Base-by-base conservation (phyloP, 2,888 invertebrate genomes). In the Ceriagrion tenellum region DNA sequence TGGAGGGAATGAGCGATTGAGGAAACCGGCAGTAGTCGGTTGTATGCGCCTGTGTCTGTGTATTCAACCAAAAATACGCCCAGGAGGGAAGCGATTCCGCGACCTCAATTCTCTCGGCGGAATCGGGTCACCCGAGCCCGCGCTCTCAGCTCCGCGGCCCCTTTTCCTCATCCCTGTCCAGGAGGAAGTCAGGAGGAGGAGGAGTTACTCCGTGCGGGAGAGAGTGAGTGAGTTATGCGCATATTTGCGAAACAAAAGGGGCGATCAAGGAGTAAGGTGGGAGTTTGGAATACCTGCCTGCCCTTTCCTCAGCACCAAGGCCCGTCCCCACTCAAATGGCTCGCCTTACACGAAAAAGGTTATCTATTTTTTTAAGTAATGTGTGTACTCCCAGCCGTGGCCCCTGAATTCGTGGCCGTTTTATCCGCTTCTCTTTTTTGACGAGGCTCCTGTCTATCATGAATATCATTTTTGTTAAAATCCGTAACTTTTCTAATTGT, bases 41-140 rank as follows among this genome's bases (percentile, higher is more conserved):
- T 69, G 26, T 69, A 26, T n/a, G 69, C 26, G 23, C 26, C 10
- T 59, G 59, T 59, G 59, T 12, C 16, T 81, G 16, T 35, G 69
- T 30, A 20, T 30, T n/a, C 59, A n/a, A 55, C 93, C 93, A 93
- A 93, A 74, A 93, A 93, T 63, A 93, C 74, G 40, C 47, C 26
- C 47, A 55, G 23, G 23, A 26, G n/a, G 88, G n/a, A 35, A 30
- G 81, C 81, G 16, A 81, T 81, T 81, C 20, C 40, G 93, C 74
- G 93, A 93, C 93, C 93, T 69, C 93, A 74, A 69, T 93, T 69
- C 69, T n/a, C 93, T 47, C 26, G 12, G 47, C 69, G 69, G 47
- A 93, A 93, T 93, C 47, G 26, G 93, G 93, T 93, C 93, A 93
- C 35, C 93, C 69, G 23, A 30, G 35, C 59, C 20, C 18, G 30